These are phyloP conservation scores for Cryptus armator DNA, from an alignment of 2,888 invertebrate genomes.

Conservation along the genomic window DNA sequence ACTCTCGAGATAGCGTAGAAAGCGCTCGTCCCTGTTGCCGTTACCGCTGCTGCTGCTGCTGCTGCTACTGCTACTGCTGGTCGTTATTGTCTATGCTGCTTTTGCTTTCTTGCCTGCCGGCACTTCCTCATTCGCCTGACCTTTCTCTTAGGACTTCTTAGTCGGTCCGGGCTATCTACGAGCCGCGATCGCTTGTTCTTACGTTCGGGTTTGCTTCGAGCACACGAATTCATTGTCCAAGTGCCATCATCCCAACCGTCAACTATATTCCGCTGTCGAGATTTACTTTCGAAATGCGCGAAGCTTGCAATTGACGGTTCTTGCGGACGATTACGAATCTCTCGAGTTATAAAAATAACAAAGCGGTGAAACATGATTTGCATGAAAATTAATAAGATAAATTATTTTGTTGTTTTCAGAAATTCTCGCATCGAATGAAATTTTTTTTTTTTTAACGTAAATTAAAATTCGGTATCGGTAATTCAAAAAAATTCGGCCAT, in stretches of 20 bases:
- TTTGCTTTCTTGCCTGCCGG: slow-evolving; percentile 76
- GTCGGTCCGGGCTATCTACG: slow-evolving; percentile 63
- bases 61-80: not conserved
- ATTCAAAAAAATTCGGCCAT: too few species aligned
- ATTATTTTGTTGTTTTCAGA: too few species aligned
- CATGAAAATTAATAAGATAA: too few species aligned
- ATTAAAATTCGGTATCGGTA: too few species aligned
- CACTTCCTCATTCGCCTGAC: slow-evolving; percentile 81
- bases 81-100: slow-evolving; percentile 57
- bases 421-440: too few species aligned
- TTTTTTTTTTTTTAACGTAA: too few species aligned
- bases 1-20: slow-evolving; percentile 60
- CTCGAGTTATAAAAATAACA: not conserved
- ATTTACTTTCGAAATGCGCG: not conserved
- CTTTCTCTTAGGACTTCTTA: slow-evolving; percentile 78
- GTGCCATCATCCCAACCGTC: not conserved
- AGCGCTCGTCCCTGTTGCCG: slow-evolving; percentile 54
- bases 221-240: slow-evolving; percentile 24
- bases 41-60: slow-evolving; percentile 9
- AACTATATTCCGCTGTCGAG: not conserved
- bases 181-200: slow-evolving; percentile 59
- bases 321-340: not conserved
- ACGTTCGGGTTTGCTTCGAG: slow-evolving; percentile 36
- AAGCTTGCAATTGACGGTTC: not conserved
- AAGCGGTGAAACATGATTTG: not conserved